Conservation (phyloP, 2,113 vertebrate genomes). For the Hystrix cristata region DNA sequence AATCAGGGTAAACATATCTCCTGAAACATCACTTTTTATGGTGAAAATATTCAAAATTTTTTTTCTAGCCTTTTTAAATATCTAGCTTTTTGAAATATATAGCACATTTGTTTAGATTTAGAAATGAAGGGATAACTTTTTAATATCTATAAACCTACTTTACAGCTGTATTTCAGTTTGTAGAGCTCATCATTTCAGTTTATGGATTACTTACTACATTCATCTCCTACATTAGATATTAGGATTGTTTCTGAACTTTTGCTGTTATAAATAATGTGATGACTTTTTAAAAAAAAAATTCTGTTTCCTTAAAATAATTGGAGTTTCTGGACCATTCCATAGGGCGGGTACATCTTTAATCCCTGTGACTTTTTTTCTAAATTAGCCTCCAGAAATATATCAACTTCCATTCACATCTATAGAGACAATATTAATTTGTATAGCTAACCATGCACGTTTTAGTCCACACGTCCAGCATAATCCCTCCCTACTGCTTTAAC, state of each 20-base stretch:
- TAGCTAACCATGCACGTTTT: neutral
- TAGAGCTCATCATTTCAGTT: neutral
- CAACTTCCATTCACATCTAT: neutral
- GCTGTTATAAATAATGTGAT: slow-evolving; percentile 9
- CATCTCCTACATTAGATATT: slow-evolving; percentile 3
- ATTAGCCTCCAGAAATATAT: neutral
- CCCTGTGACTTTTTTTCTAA: neutral
- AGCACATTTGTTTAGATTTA: slow-evolving; percentile 2
- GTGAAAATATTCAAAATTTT: neutral
- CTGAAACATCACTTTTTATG: slow-evolving; percentile 13
- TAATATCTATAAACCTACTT: slow-evolving; percentile 1
- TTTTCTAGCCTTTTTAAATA: neutral
- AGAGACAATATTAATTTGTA: neutral
- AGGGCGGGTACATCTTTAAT: neutral
- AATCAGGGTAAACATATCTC: neutral
- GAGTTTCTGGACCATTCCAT: neutral
- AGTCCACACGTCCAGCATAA: neutral
- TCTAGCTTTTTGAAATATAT: neutral
- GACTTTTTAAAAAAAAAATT: neutral
- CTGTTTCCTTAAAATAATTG: slow-evolving; percentile 44
- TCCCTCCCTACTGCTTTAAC: neutral
- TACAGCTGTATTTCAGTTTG: slow-evolving; percentile 11
- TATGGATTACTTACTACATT: neutral
- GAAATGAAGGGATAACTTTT: slow-evolving; percentile 14
- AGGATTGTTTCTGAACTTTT: slow-evolving; percentile 58